phyloP scores from a whole-genome alignment of 2,113 vertebrate genomes.

The Phoenicopterus ruber region DNA sequence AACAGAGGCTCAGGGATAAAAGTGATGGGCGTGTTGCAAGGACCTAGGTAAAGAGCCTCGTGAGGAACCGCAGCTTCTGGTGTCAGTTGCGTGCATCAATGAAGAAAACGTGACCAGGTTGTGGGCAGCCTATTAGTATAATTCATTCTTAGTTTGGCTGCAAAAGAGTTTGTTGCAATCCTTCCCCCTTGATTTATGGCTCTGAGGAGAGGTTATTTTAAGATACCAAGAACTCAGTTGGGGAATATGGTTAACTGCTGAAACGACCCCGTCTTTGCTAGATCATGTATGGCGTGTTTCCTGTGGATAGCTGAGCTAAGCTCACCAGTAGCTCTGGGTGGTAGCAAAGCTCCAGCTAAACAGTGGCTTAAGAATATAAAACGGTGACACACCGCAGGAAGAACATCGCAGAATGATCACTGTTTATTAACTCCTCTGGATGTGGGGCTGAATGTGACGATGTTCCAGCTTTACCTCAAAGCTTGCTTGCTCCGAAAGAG shows the following conservation, averaged over 20 bases:
- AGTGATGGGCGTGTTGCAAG: neutral
- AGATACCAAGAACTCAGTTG: neutral
- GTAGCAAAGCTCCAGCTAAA: neutral
- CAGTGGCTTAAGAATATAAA: neutral
- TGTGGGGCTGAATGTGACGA: rapidly evolving
- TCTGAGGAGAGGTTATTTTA: slow-evolving; percentile 18
- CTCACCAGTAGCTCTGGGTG: neutral
- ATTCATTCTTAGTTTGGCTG: neutral
- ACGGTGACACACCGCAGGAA: rapidly evolving
- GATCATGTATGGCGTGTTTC: neutral
- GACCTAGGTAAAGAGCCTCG: neutral
- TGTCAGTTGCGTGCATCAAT: neutral
- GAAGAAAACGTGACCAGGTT: neutral
- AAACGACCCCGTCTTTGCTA: neutral
- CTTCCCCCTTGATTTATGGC: neutral
- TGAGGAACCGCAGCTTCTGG: neutral
- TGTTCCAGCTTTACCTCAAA: neutral
- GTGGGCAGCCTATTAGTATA: neutral
- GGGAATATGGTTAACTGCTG: neutral
- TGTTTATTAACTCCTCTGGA: neutral
- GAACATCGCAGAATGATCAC: neutral
- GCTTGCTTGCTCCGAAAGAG: neutral
- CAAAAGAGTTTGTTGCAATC: neutral
- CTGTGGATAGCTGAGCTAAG: neutral
- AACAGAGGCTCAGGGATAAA: neutral